A percentile compares a stretch with the other conserved stretches of the same genome.
Evolutionary conservation across 2,113 vertebrate species (phyloP).

Genomic region (Callipepla squamata): DNA sequence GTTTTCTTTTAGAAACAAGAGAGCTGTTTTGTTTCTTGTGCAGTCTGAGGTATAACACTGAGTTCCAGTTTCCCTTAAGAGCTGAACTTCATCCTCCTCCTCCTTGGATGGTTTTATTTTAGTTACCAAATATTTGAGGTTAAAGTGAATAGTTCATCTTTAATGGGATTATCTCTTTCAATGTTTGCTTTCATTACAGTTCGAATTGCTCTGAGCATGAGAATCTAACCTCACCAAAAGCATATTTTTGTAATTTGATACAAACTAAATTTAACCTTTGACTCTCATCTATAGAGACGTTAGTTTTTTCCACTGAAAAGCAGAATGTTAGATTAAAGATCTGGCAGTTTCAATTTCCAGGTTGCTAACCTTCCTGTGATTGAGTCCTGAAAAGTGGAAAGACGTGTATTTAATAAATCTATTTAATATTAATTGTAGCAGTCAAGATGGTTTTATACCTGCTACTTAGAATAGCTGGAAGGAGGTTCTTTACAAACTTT

Average conservation of each 20-base stretch:
- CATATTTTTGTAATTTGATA: conserved; percentile 83
- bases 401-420: background rate
- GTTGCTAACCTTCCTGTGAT: conserved; percentile 72
- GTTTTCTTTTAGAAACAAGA: conserved; percentile 43
- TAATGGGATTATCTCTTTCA: conserved; percentile 83
- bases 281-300: conserved; percentile 79
- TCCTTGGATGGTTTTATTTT: conserved; percentile 69
- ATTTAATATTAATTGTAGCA: background rate
- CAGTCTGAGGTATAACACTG: background rate
- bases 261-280: conserved; percentile 85
- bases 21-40: background rate
- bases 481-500: background rate
- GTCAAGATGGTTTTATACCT: background rate
- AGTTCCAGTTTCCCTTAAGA: conserved; percentile 40
- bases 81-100: conserved; percentile 55
- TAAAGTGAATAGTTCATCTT: conserved; percentile 81
- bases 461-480: background rate
- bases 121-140: conserved; percentile 77
- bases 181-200: conserved; percentile 83
- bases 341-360: conserved; percentile 77
- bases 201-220: conserved; percentile 78
- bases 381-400: conserved; percentile 51
- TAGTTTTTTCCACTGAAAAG: conserved; percentile 69
- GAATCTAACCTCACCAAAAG: conserved; percentile 82
- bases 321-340: conserved; percentile 74